Conservation (phyloP, 2,888 invertebrate genomes). For the Pristionchus arcanus region DNA sequence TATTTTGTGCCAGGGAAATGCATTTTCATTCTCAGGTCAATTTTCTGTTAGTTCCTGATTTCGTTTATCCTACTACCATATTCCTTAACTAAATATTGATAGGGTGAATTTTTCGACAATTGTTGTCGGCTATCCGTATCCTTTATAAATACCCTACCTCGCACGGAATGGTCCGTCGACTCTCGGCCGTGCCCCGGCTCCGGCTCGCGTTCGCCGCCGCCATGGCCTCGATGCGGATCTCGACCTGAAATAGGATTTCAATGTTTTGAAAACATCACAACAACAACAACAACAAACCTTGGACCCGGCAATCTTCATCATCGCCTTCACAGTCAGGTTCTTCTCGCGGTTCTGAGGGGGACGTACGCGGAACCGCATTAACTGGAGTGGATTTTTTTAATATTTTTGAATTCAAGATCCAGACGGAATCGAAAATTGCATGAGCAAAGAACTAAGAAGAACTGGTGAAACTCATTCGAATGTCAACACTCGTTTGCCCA, state of each 20-base stretch:
- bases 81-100: too few relatives aligned
- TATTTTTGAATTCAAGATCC: background rate
- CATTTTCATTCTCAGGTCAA: too few relatives aligned
- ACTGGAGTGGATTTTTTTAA: conserved; percentile 58
- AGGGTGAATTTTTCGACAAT: too few relatives aligned
- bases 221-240: conserved; percentile 93
- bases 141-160: conserved; percentile 81
- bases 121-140: too few relatives aligned
- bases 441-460: background rate
- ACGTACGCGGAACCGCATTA: conserved; percentile 85
- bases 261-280: background rate
- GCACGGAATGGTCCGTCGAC: conserved; percentile 93
- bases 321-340: conserved; percentile 93
- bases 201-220: conserved; percentile 86
- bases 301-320: conserved; percentile 80
- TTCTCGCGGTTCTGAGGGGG: conserved; percentile 96
- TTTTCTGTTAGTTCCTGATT: too few relatives aligned
- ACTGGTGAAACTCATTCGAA: background rate
- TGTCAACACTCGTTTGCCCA: background rate
- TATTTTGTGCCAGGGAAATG: too few relatives aligned
- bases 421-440: background rate
- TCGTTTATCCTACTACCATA: too few relatives aligned
- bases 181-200: conserved; percentile 90
- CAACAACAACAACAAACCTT: conserved; percentile 67
- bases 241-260: conserved; percentile 84